Base-by-base conservation (phyloP, 2,888 invertebrate genomes). In the Zaprionus lineosus region DNA sequence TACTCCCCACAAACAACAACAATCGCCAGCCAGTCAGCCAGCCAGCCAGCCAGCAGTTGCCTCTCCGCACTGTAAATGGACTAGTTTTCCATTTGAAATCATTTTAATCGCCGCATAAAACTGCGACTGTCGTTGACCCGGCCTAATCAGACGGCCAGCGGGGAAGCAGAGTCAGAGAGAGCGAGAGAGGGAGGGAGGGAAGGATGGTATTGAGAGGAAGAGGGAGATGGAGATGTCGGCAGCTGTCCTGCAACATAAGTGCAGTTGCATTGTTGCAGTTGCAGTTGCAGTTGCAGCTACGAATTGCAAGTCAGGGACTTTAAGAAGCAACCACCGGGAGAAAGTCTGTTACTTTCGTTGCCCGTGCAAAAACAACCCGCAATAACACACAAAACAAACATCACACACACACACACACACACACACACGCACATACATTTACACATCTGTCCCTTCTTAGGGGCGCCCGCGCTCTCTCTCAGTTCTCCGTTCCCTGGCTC, bases 31-130 rank as follows among this genome's bases (percentile, higher is more conserved):
- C n/a, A n/a, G n/a, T n/a, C n/a, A n/a, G n/a, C n/a, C n/a, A n/a
- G n/a, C n/a, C n/a, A n/a, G n/a, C n/a, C n/a, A n/a, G n/a, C n/a
- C n/a, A n/a, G n/a, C n/a, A n/a, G n/a, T n/a, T n/a, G n/a, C n/a
- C n/a, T n/a, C n/a, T n/a, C n/a, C n/a, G n/a, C n/a, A n/a, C n/a
- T n/a, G n/a, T n/a, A n/a, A n/a, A n/a, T 15, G 52, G 37, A 40
- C 39, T 56, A 58, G 51, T 68, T 44, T 43, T 63, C 41, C 29
- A 59, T 39, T 59, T 60, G 47, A 19, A 60, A 81, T 67, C 67
- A 46, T 60, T 66, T 57, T 56, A 77, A 77, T 81, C 63, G 44
- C 18, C 36, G 9, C 53, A 57, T 68, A 53, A 74, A 81, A 66
- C 63, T 19, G 24, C 26, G 6, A n/a, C 21, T 43, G 14, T 34